Base-by-base conservation (phyloP, 2,888 invertebrate species). In the Scaptomyza flava region DNA sequence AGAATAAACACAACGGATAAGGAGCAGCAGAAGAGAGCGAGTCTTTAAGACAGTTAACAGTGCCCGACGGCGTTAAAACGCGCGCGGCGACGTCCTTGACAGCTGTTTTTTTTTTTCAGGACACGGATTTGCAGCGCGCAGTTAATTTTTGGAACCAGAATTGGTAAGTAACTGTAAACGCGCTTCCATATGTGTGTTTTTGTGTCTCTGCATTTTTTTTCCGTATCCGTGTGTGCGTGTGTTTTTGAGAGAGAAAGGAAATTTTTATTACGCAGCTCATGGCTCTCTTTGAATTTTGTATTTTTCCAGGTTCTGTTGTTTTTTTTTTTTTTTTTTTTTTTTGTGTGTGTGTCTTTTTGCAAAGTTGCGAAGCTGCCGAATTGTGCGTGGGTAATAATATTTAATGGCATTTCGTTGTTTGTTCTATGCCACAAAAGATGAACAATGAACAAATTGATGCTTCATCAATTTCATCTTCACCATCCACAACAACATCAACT, bases 391-490 rank as follows among this genome's bases (percentile, higher is more conserved):
- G 47, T 38, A 33, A 58, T 50, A 56, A 50, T 71, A 71, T 84
- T 85, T 76, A 83, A 81, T 81, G 81, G 81, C 86, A 81, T 80
- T 83, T 74, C 66, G 79, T 81, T 84, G 71, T 87, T 70, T 72
- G 69, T 71, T 67, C 57, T 66, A 78, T 75, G 77, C 73, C 70
- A 78, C 72, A 77, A 77, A 89, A 89, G 80, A 89, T 83, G 83
- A 89, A 86, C 90, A 89, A 90, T 90, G 91, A 90, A 90, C 85
- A 81, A 83, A 78, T 85, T 89, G 87, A 63, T 65, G 67, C 59
- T 60, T 64, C 81, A 78, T 71, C 81, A 54, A 59, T 70, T 53
- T 72, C 77, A 73, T 68, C 61, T 48, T 53, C 89, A 74, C 51
- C 72, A 68, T 65, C 67, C 60, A 48, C 61, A 70, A 57, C 69